Evolutionary conservation across 64 coral and sea anemone species (phyloP).

Genomic region (Stichodactyla mertensii): DNA sequence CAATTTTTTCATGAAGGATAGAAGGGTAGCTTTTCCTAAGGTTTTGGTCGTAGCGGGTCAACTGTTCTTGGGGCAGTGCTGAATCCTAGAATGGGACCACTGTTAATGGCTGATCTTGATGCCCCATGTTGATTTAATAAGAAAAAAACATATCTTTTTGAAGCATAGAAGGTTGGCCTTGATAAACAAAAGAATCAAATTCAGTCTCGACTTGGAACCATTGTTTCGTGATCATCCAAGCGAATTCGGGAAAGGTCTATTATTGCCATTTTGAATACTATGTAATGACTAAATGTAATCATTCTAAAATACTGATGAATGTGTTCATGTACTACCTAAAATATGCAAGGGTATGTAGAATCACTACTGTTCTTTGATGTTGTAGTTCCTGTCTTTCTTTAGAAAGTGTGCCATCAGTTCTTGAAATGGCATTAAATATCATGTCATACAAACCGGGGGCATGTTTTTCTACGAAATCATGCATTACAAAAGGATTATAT

Average conservation of each 20-base stretch:
- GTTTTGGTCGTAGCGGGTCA: background rate
- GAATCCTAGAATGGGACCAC: constrained; percentile 35
- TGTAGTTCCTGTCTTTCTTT: constrained; percentile 13
- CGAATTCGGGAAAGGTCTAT: too few relatives aligned
- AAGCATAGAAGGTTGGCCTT: constrained; percentile 23
- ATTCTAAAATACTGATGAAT: background rate
- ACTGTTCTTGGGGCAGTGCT: constrained; percentile 34
- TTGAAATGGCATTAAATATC: constrained; percentile 37
- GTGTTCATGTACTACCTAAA: constrained; percentile 30
- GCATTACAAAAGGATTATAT: constrained; percentile 30
- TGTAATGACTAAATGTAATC: background rate
- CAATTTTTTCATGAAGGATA: background rate
- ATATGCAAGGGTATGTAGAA: constrained; percentile 63
- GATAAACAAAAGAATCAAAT: too few relatives aligned
- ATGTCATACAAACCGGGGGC: constrained; percentile 45
- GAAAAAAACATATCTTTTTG: constrained; percentile 36
- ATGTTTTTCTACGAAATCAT: constrained; percentile 53
- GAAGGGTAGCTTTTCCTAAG: background rate
- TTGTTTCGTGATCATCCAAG: too few relatives aligned
- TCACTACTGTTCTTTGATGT: constrained; percentile 45
- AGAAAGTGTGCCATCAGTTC: constrained; percentile 25
- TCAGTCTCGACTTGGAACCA: too few relatives aligned
- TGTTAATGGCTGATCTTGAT: constrained; percentile 60
- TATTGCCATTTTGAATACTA: background rate
- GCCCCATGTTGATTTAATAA: constrained; percentile 29